Evolutionary conservation across 2,888 invertebrate genomes (phyloP), one percentile per base, ranked within the genome.

Genomic region (Erebia ligea): DNA sequence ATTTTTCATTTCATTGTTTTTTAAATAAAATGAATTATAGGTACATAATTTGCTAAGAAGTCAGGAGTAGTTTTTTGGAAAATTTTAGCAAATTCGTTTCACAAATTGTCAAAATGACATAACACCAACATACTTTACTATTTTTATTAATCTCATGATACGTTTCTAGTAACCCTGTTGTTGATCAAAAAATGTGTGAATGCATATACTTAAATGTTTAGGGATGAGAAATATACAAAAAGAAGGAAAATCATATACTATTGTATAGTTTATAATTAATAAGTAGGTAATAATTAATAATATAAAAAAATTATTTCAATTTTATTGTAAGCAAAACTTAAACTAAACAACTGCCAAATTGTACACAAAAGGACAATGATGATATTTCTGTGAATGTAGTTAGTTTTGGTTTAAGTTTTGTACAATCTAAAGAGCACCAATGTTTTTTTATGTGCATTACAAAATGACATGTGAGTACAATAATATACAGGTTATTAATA

Each of bases 391-490:
- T 34, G 0, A 34, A 25, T 34, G 25, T 15, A 15, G 25, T 57
- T 25, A 19, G 1, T 15, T 59, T 61, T 42, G 5, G 34, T 59
- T 61, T 17, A 40, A 10, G 59, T 59, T 62, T 62, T 48, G 4
- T 64, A 34, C 34, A 40, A 34, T 10, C n/a, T 1, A 25, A 21
- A 45, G 13, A 63, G 21, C 19, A 50, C n/a, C 11, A n/a, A 64
- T 66, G 50, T 75, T 71, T 70, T 67, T 76, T 71, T 77, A 78
- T 83, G 88, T 90, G 90, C 89, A 85, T 80, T 88, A 87, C 81
- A 86, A 86, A 84, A 83, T 74, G 80, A 62, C 45, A 83, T 77
- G 77, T 75, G 72, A 70, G 67, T 75, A 62, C 75, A 72, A 68
- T 61, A 74, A 70, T 64, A 75, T 72, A 68, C 68, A 73, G 69